phyloP scores from a whole-genome alignment of 2,113 vertebrate genomes.

The Callocephalon fimbriatum region DNA sequence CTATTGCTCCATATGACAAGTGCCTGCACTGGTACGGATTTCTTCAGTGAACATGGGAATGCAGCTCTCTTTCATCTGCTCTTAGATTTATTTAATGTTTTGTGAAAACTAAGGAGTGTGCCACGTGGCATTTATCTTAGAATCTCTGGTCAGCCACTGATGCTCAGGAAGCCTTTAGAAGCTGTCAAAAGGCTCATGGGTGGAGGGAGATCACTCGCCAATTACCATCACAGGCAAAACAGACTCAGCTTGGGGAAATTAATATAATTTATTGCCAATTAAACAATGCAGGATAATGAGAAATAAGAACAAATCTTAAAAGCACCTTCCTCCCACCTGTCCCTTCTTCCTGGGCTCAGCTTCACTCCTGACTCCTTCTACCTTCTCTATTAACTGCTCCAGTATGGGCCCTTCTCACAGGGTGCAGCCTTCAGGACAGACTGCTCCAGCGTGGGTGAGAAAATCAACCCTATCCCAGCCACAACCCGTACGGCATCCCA shows the following conservation, averaged over 20 bases:
- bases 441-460: background rate
- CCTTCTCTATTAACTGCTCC: background rate
- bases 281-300: background rate
- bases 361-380: background rate
- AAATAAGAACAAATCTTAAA: background rate
- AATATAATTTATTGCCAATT: background rate
- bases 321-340: background rate
- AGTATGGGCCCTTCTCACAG: rapidly evolving
- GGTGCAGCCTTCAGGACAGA: background rate
- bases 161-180: background rate
- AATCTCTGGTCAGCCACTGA: background rate
- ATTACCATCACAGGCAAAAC: background rate
- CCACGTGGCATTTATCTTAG: background rate
- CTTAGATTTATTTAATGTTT: background rate
- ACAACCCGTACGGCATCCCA: background rate
- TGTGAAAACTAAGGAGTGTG: background rate
- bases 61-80: background rate
- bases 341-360: background rate
- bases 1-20: background rate
- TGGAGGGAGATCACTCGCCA: background rate
- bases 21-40: background rate
- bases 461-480: background rate
- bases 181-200: background rate
- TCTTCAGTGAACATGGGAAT: background rate
- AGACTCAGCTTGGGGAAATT: background rate